Base-by-base conservation (phyloP, 2,797 vertebrate species). In the Sitta carolinensis region DNA sequence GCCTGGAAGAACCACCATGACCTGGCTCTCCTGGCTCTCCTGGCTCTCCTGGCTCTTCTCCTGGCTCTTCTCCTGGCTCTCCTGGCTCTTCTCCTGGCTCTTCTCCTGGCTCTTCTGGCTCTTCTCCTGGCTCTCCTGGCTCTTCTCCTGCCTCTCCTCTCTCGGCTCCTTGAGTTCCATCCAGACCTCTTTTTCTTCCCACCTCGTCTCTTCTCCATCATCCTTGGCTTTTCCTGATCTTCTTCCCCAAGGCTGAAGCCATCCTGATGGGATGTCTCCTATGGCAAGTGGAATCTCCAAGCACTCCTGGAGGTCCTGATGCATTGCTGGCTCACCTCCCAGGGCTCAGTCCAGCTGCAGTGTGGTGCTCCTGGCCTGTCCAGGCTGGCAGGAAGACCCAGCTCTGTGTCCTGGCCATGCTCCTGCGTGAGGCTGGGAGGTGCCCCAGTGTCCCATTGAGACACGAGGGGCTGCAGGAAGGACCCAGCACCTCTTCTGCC, bases 211-310 rank as follows among this genome's bases (percentile, higher is more conserved):
- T 54, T 90, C 80, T 86, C 36, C n/a, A 6, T 40, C 16, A 1
- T n/a, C 63, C 38, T 76, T 52, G 84, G 74, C 81, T 87, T 73
- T 58, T 45, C 59, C 38, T 43, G 45, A 26, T 81, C 54, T 87
- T 72, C 36, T 21, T 29, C 20, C 7, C 5, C 42, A 23, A 73
- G 59, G 74, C 74, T 84, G 16, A 84, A 88, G 83, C 67, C 4
- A 0, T 36, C 38, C 43, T 2, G 1, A 1, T 2, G 8, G 21
- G 47, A 51, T 36, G 11, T 22, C 16, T 77, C 30, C 62, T 48
- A 7, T 10, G 7, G 63, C n/a, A 5, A 27, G 34, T 2, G 34
- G 55, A 36, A 30, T 76, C 82, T 57, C 64, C 2, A 0, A 15
- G 50, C 2, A 1, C 11, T 62, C 4, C 1, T 5, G 5, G 20